A percentile compares a stretch with the other conserved stretches of the same genome.
These are phyloP conservation scores for Calameuta filiformis DNA, from an alignment of 2,888 invertebrate genomes.

Conservation along the genomic window DNA sequence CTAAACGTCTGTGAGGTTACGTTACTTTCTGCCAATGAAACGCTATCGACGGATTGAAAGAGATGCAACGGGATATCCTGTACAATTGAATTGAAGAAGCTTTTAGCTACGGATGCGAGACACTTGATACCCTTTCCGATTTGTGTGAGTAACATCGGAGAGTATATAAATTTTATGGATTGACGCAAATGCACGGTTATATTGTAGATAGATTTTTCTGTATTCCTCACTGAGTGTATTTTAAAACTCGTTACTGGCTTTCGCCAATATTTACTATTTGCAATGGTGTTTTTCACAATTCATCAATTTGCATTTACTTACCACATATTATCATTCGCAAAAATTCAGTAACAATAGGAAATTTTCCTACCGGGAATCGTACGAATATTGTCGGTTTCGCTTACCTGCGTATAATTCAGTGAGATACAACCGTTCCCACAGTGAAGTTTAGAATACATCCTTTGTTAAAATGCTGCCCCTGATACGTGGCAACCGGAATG, in stretches of 20 bases:
- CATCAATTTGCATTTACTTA: no score
- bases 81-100: not conserved
- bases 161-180: not conserved
- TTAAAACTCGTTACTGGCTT: not conserved
- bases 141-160: not conserved
- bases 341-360: no score
- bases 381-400: no score
- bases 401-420: no score
- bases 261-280: no score
- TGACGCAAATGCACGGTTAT: not conserved
- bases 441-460: no score
- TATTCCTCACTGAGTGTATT: not conserved
- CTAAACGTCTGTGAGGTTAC: not conserved
- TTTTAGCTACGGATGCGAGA: not conserved
- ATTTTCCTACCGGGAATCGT: no score
- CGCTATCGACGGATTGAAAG: not conserved
- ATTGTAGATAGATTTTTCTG: not conserved
- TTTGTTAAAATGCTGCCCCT: no score
- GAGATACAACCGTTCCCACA: no score
- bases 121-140: not conserved
- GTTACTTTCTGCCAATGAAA: not conserved
- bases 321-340: no score
- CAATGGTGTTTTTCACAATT: no score
- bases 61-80: not conserved
- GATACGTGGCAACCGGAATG: not conserved